phyloP scores from a whole-genome alignment of 2,797 vertebrate genomes.

The Acanthurus leucopareius region DNA sequence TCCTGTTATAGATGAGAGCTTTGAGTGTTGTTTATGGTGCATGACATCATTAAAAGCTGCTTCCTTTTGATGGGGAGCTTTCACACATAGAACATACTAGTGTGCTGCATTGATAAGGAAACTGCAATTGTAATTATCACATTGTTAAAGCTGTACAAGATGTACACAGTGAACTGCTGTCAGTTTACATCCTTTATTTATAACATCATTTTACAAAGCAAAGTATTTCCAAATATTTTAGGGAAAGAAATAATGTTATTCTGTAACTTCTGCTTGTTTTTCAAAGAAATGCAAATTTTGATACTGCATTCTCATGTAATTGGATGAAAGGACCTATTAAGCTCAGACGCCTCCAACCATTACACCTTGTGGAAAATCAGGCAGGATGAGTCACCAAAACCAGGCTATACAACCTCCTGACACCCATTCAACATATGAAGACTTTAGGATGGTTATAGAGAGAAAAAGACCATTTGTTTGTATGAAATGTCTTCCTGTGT shows the following conservation, averaged over 20 bases:
- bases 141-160: slow-evolving; percentile 10
- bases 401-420: slow-evolving; percentile 47
- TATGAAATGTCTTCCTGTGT: neutral
- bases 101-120: slow-evolving; percentile 31
- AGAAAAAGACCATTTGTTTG: neutral
- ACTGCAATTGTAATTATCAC: slow-evolving; percentile 23
- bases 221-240: slow-evolving; percentile 13
- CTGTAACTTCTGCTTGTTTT: slow-evolving; percentile 28
- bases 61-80: slow-evolving; percentile 47
- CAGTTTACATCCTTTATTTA: slow-evolving; percentile 4
- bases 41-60: slow-evolving; percentile 27
- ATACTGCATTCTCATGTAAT: slow-evolving; percentile 37
- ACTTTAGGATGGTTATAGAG: slow-evolving; percentile 24
- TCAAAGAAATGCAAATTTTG: slow-evolving; percentile 22
- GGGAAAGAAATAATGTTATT: slow-evolving; percentile 3
- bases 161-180: neutral
- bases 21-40: slow-evolving; percentile 11
- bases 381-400: slow-evolving; percentile 54
- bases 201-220: slow-evolving; percentile 1
- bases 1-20: slow-evolving; percentile 4
- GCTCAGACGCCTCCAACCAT: slow-evolving; percentile 39
- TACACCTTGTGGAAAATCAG: slow-evolving; percentile 39
- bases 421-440: slow-evolving; percentile 40
- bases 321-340: slow-evolving; percentile 53
- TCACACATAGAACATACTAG: neutral